phyloP scores from a whole-genome alignment of 2,113 vertebrate genomes.

The Myxocyprinus asiaticus region DNA sequence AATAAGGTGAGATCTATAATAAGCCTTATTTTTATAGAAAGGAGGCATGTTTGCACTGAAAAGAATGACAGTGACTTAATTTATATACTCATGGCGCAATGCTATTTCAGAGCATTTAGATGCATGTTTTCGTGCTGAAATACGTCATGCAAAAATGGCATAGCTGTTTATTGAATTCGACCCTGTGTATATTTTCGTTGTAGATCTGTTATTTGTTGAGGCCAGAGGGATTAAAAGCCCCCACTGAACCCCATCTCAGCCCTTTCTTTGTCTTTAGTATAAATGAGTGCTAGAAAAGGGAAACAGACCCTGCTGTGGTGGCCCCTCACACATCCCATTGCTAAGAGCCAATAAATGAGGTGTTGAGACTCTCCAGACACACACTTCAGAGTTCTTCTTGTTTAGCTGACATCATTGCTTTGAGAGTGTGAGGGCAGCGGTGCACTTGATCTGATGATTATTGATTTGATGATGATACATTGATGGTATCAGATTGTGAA shows the following conservation, averaged over 20 bases:
- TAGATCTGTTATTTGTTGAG: conserved; percentile 25
- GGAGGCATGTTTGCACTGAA: no score
- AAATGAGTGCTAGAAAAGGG: conserved; percentile 15
- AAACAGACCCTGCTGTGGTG: conserved; percentile 2
- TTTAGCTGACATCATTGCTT: conserved; percentile 33
- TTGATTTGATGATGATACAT: no score
- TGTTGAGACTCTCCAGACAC: conserved; percentile 36
- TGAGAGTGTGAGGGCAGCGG: conserved; percentile 5
- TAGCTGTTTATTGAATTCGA: no score
- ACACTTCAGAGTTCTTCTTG: conserved; percentile 12
- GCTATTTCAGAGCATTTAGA: no score
- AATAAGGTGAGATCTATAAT: no score
- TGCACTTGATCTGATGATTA: conserved; percentile 35
- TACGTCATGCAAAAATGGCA: no score
- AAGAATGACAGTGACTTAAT: no score
- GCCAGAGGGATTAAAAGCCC: not conserved
- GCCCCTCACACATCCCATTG: not conserved
- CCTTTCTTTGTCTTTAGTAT: conserved; percentile 19
- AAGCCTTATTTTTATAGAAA: no score
- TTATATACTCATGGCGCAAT: no score
- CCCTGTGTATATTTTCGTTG: not conserved
- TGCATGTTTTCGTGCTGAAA: no score
- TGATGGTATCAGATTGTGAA: no score
- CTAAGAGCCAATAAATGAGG: conserved; percentile 23
- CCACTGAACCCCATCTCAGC: no score